phyloP scores from a whole-genome alignment of 2,888 invertebrate species.

The Perizoma flavofasciatum region DNA sequence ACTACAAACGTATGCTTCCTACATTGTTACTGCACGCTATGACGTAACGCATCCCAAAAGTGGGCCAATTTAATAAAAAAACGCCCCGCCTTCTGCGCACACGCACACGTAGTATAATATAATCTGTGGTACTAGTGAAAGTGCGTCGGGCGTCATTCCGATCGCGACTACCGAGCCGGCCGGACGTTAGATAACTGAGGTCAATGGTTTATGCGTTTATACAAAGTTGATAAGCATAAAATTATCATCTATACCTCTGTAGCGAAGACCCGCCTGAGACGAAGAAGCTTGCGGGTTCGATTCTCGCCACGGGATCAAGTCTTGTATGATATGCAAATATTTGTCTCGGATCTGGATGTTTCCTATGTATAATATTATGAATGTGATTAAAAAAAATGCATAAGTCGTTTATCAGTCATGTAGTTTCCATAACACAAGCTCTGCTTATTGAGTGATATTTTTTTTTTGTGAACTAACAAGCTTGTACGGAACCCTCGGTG shows the following conservation, averaged over 20 bases:
- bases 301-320: no score
- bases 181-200: constrained; percentile 28
- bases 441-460: no score
- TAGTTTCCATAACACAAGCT: no score
- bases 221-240: not conserved
- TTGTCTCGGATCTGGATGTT: not conserved
- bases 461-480: no score
- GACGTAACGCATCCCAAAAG: constrained; percentile 75
- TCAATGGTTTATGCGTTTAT: constrained; percentile 5
- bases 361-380: no score
- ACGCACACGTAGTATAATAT: constrained; percentile 37
- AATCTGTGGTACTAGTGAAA: constrained; percentile 57
- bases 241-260: no score
- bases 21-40: constrained; percentile 53
- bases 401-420: no score
- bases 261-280: no score
- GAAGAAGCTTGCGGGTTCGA: not conserved
- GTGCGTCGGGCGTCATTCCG: constrained; percentile 42
- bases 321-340: no score
- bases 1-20: constrained; percentile 54
- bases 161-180: constrained; percentile 12
- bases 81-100: constrained; percentile 41
- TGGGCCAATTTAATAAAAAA: constrained; percentile 78
- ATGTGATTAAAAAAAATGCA: no score
- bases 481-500: no score